Conservation (phyloP, 2,888 invertebrate genomes). For the Mycogona germanica region DNA sequence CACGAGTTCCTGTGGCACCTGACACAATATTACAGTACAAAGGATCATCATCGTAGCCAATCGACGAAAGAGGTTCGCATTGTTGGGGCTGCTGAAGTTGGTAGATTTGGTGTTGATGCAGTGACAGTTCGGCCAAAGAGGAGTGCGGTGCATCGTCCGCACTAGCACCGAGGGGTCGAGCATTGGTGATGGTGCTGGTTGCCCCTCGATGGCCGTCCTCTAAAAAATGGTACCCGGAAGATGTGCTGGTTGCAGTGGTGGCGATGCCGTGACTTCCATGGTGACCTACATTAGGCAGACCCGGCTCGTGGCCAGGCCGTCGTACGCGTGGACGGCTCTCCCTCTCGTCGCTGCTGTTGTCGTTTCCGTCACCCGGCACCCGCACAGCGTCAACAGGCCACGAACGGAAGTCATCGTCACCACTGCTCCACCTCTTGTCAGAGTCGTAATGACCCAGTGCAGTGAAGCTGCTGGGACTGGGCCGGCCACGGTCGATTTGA, state of each 20-base stretch:
- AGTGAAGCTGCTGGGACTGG: conserved; percentile 77
- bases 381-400: neutral
- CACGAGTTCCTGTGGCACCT: too few relatives aligned
- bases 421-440: neutral
- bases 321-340: conserved; percentile 4
- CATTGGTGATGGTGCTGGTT: neutral
- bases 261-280: neutral
- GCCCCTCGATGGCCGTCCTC: neutral
- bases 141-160: too few relatives aligned
- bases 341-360: neutral
- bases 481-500: conserved; percentile 63
- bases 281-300: neutral
- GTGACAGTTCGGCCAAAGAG: too few relatives aligned
- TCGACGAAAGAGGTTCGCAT: too few relatives aligned
- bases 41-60: too few relatives aligned
- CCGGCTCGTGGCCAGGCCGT: neutral
- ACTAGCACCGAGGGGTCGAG: too few relatives aligned
- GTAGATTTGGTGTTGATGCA: too few relatives aligned
- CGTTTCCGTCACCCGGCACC: too few relatives aligned
- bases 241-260: neutral
- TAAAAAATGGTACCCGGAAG: conserved; percentile 7
- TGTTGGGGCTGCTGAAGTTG: too few relatives aligned
- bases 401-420: neutral
- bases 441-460: conserved; percentile 50
- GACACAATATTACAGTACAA: too few relatives aligned